These are phyloP conservation scores for Plestiodon gilberti DNA, from an alignment of 2,113 vertebrate genomes.

Conservation along the genomic window DNA sequence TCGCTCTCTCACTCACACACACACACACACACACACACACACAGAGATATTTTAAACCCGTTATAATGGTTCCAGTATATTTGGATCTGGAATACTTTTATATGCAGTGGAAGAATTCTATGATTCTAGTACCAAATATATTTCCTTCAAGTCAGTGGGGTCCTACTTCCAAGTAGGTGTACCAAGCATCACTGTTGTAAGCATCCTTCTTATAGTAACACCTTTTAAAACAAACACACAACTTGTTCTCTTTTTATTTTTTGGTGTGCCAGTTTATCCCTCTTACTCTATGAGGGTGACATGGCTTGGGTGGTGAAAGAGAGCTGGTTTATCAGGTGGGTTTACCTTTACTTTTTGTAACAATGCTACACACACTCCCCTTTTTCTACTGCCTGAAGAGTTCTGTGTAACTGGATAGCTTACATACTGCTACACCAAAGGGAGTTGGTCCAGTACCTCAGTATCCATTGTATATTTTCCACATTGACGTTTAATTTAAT, in stretches of 20 bases:
- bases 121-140: neutral
- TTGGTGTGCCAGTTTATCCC: neutral
- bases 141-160: neutral
- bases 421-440: neutral
- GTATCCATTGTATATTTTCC: neutral
- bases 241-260: neutral
- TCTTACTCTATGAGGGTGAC: neutral
- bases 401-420: neutral
- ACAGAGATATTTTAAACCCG: neutral
- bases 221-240: neutral
- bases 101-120: neutral
- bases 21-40: neutral
- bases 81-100: neutral
- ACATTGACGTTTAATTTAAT: neutral
- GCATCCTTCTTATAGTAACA: neutral
- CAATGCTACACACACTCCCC: neutral
- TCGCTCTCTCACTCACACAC: no score
- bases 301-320: conserved; percentile 20
- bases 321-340: neutral
- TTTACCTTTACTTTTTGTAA: neutral
- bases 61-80: neutral
- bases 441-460: neutral
- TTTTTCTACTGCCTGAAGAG: conserved; percentile 1
- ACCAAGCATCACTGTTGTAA: neutral
- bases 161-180: neutral